phyloP scores from a whole-genome alignment of 30 jellyfish, hydroid and myxozoan species.

The Cassiopea andromeda region DNA sequence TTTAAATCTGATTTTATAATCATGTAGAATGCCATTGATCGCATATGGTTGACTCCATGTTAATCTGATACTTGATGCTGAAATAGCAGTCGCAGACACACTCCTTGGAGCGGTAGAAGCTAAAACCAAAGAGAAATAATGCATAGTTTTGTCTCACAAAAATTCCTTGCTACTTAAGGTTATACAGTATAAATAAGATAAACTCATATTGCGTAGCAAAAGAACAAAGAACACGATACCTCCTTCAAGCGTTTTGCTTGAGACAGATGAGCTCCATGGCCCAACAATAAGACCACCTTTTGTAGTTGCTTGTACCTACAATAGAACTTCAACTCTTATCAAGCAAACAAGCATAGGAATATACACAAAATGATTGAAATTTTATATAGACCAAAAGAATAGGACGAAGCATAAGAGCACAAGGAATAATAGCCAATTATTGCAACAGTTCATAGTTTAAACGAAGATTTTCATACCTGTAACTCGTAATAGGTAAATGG shows the following conservation, averaged over 20 bases:
- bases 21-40: not conserved
- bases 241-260: not conserved
- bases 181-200: not conserved
- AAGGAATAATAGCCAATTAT: too few relatives aligned
- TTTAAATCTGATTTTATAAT: not conserved
- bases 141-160: not conserved
- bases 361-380: too few relatives aligned
- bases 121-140: not conserved
- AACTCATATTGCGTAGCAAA: not conserved
- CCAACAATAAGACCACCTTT: slow-evolving; percentile 42
- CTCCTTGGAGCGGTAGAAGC: not conserved
- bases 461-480: slow-evolving; percentile 6
- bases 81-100: not conserved
- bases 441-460: not conserved
- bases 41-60: not conserved
- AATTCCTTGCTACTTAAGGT: not conserved
- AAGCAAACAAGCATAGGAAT: not conserved
- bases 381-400: too few relatives aligned
- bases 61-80: not conserved
- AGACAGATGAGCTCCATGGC: slow-evolving; percentile 15
- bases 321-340: not conserved
- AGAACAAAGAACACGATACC: not conserved
- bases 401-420: too few relatives aligned
- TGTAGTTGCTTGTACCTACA: slow-evolving; percentile 50
- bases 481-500: not conserved